phyloP scores from a whole-genome alignment of 2,113 vertebrate species.

The Lipotes vexillifer region DNA sequence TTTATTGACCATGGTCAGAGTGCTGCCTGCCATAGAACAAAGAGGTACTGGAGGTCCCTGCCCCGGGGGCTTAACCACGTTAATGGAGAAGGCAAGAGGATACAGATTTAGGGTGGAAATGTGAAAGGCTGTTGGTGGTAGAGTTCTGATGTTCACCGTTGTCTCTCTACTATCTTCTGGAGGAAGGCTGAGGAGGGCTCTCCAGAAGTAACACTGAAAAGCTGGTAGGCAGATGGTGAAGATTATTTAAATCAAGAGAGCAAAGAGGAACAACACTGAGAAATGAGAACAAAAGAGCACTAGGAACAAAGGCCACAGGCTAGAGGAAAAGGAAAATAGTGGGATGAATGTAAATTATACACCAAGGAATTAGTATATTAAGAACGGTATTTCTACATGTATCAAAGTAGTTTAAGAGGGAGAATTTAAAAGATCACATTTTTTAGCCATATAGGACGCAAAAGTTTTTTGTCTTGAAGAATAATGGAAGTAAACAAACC shows the following conservation, averaged over 20 bases:
- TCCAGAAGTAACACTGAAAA: background rate
- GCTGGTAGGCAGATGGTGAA: background rate
- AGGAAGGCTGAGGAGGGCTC: background rate
- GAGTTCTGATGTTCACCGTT: background rate
- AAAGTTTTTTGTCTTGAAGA: slow-evolving; percentile 27
- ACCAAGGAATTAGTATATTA: background rate
- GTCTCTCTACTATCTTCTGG: background rate
- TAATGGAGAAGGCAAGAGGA: background rate
- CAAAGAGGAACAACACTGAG: background rate
- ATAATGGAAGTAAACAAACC: slow-evolving; percentile 45
- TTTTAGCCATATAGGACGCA: background rate
- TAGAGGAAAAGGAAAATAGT: background rate
- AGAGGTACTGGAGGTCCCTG: background rate
- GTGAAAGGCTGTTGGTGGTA: background rate
- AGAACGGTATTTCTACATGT: background rate
- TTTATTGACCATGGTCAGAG: background rate
- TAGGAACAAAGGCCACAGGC: background rate
- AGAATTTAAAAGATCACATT: background rate
- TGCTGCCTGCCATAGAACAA: background rate
- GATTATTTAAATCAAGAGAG: slow-evolving; percentile 3
- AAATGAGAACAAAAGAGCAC: background rate
- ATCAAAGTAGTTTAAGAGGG: background rate
- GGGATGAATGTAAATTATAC: background rate
- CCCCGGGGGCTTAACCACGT: background rate
- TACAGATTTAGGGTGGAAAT: background rate